Conservation (phyloP, 2,888 invertebrate genomes). For the Eubasilissa splendida region DNA sequence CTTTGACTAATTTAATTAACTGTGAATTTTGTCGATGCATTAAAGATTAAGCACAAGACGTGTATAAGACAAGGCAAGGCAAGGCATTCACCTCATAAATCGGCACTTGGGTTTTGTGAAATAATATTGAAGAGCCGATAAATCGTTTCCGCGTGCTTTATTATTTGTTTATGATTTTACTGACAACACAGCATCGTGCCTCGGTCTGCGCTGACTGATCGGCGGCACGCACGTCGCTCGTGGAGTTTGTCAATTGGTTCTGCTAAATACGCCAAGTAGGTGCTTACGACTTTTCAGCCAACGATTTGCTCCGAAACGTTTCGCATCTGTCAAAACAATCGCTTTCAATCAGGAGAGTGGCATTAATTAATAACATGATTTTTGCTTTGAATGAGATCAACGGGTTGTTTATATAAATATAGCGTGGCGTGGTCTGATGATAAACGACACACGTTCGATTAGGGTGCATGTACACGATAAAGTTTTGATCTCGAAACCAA, state of each 20-base stretch:
- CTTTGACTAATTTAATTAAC: no score
- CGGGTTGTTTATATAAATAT: slow-evolving; percentile 10
- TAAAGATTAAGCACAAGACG: no score
- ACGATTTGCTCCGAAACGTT: slow-evolving; percentile 10
- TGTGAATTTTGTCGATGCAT: no score
- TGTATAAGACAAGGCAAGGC: no score
- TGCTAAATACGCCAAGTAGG: slow-evolving; percentile 21
- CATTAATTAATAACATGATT: neutral
- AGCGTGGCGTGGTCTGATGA: neutral
- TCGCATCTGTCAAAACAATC: slow-evolving; percentile 25
- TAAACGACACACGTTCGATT: neutral
- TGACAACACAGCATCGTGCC: no score
- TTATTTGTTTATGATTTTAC: no score
- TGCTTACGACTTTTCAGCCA: slow-evolving; percentile 5
- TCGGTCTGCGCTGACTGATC: no score
- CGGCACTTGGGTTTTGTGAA: no score
- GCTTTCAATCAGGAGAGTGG: slow-evolving; percentile 5
- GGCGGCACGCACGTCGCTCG: neutral
- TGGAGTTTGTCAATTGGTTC: neutral
- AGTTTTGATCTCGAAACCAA: no score
- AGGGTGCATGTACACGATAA: neutral
- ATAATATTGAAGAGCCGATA: no score
- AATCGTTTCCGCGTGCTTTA: no score
- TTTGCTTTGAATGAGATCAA: slow-evolving; percentile 17
- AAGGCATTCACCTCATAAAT: no score